These are phyloP conservation scores for Eudasyphora cyanicolor DNA, from an alignment of 2,888 invertebrate genomes.

Conservation along the genomic window DNA sequence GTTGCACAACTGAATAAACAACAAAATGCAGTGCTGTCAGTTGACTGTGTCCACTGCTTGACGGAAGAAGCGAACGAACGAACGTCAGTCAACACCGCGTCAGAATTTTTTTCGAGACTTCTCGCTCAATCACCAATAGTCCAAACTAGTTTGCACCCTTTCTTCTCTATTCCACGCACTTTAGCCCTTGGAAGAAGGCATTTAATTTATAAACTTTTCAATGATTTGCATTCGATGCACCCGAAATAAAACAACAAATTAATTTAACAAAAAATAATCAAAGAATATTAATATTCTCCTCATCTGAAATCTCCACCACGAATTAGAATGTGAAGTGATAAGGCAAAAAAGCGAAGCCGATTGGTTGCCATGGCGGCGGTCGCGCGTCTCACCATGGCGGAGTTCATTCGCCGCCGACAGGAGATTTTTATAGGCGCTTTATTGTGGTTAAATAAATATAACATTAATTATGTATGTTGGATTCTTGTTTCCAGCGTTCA, in stretches of 20 bases:
- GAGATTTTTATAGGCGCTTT: neutral
- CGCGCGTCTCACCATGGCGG: neutral
- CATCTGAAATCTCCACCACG: slow-evolving; percentile 59
- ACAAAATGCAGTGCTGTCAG: slow-evolving; percentile 43
- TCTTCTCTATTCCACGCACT: neutral
- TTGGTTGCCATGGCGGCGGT: neutral
- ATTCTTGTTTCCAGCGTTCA: no score
- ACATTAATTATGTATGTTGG: no score
- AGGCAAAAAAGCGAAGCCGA: slow-evolving; percentile 40
- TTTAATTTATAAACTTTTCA: slow-evolving; percentile 31
- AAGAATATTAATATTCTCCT: slow-evolving; percentile 62
- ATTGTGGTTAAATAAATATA: no score
- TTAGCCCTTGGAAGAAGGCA: neutral
- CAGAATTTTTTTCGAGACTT: slow-evolving; percentile 36
- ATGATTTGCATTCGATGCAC: slow-evolving; percentile 51
- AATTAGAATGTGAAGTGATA: slow-evolving; percentile 42
- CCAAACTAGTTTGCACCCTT: neutral
- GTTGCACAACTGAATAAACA: slow-evolving; percentile 19
- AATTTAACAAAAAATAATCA: slow-evolving; percentile 60
- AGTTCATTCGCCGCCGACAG: neutral
- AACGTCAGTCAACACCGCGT: slow-evolving; percentile 41
- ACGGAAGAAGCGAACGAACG: neutral
- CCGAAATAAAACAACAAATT: slow-evolving; percentile 60
- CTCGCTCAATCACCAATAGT: slow-evolving; percentile 3
- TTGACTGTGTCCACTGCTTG: slow-evolving; percentile 2